Percentiles rank a stretch among this genome's conserved stretches.
These are phyloP conservation scores for Latheticus oryzae DNA, from an alignment of 2,888 invertebrate genomes.

Conservation along the genomic window DNA sequence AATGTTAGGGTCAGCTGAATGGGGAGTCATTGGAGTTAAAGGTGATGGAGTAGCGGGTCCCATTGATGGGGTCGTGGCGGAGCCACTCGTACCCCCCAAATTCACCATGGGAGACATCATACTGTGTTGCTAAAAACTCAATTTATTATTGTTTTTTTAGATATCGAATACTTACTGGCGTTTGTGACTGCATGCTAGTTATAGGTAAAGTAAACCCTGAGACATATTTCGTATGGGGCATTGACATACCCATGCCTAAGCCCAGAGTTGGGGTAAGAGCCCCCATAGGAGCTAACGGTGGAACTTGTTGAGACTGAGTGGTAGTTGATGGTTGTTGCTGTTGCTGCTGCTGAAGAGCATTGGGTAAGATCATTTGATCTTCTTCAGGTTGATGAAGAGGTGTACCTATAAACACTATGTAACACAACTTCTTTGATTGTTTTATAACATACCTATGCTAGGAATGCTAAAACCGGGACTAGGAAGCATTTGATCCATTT, in stretches of 20 bases:
- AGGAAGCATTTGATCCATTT: constrained; percentile 91
- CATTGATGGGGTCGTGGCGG: constrained; percentile 73
- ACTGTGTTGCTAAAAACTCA: constrained; percentile 77
- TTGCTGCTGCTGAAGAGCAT: constrained; percentile 82
- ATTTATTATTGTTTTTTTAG: background rate
- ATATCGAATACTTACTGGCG: constrained; percentile 73
- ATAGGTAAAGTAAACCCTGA: constrained; percentile 79
- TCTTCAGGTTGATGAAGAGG: constrained; percentile 91
- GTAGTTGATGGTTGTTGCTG: constrained; percentile 58
- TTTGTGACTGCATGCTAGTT: constrained; percentile 90
- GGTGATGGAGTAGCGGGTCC: constrained; percentile 83
- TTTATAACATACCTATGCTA: constrained; percentile 74
- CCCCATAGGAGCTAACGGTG: constrained; percentile 70
- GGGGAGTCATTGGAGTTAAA: constrained; percentile 91
- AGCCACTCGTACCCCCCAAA: constrained; percentile 71
- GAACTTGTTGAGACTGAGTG: constrained; percentile 65
- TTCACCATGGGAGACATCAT: constrained; percentile 80
- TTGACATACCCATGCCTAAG: constrained; percentile 73
- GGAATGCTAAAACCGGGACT: constrained; percentile 91
- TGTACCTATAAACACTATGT: constrained; percentile 74
- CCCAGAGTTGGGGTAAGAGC: constrained; percentile 71
- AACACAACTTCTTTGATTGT: background rate
- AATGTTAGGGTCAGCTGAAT: constrained; percentile 93
- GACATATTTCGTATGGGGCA: constrained; percentile 80
- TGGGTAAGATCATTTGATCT: constrained; percentile 89